Evolutionary conservation across 2,113 vertebrate species (phyloP), one percentile per base, ranked within the genome.

Genomic region (Cromileptes altivelis): DNA sequence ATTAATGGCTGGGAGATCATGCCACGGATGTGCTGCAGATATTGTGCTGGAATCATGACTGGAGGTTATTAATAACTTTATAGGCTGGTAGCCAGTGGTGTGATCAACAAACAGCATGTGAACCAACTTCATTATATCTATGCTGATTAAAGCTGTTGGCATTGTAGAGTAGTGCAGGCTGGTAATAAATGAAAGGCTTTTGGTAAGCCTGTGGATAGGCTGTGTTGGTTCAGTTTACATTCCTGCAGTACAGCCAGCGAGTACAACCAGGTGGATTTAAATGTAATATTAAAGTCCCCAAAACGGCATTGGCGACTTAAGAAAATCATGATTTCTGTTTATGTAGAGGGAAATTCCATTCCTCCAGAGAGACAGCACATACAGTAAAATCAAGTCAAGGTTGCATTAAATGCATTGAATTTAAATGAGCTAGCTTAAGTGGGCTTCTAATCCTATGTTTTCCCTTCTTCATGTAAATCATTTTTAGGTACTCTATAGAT

Each of bases 111-210:
- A 74, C 17, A 71, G 37, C 53, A 47, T 45, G 33, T 71, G 21
- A 75, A 65, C 60, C 64, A 62, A 30, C 58, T 57, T 77, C 50
- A 42, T 73, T 60, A 75, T 56, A 60, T 75, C 52, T 53, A 17
- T 68, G 50, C 65, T 73, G 70, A 84, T 68, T 73, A 37, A 77
- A 68, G 65, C 80, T 67, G 63, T 57, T 52, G 72, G 75, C 72
- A 50, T 3, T 49, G 61, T 61, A 63, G 47, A 64, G 61, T 76
- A 23, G 79, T 81, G 50, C 49, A 63, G 78, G 67, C 58, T 64
- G 52, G 78, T 47, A 85, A 82, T 78, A 72, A 69, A 70, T 69
- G 71, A 77, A 78, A 81, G 77, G 68, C 58, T 85, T 81, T 72
- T 64, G 37, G 62, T 76, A 79, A 83, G 76, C 68, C 18, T 15